A percentile compares a stretch with the other conserved stretches of the same genome.
These are phyloP conservation scores for Crenichthys baileyi DNA, from an alignment of 2,797 vertebrate species.

Conservation along the genomic window DNA sequence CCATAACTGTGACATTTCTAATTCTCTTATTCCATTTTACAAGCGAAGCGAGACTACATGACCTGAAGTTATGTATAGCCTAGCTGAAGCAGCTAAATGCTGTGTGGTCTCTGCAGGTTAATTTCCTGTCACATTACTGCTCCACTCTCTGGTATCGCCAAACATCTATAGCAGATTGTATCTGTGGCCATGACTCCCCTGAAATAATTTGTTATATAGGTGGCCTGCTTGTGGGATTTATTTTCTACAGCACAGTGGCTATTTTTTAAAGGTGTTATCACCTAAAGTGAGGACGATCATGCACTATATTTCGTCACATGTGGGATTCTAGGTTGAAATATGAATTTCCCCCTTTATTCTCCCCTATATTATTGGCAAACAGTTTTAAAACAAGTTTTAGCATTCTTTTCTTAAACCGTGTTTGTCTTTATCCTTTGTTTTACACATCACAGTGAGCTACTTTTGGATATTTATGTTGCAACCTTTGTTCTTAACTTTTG, in stretches of 20 bases:
- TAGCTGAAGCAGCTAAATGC: slow-evolving; percentile 12
- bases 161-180: slow-evolving; percentile 25
- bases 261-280: slow-evolving; percentile 12
- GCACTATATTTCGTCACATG: not conserved
- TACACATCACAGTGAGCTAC: not conserved
- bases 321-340: slow-evolving; percentile 1
- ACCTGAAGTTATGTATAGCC: slow-evolving; percentile 29
- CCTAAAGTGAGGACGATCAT: slow-evolving; percentile 13
- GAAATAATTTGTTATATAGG: slow-evolving; percentile 29
- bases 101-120: slow-evolving; percentile 24
- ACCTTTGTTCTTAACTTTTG: too few relatives aligned
- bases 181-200: slow-evolving; percentile 21
- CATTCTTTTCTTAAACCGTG: not conserved
- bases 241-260: not conserved
- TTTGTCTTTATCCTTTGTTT: slow-evolving; percentile 18
- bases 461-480: not conserved
- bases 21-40: slow-evolving; percentile 23
- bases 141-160: slow-evolving; percentile 21
- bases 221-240: slow-evolving; percentile 15
- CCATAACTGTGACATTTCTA: slow-evolving; percentile 19
- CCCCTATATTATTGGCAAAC: not conserved
- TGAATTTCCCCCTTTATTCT: slow-evolving; percentile 23
- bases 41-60: slow-evolving; percentile 10
- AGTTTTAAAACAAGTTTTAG: slow-evolving; percentile 2
- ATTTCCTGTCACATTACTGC: slow-evolving; percentile 32